phyloP scores from a whole-genome alignment of 1,140 invertebrate species.

The Gryllus bimaculatus region DNA sequence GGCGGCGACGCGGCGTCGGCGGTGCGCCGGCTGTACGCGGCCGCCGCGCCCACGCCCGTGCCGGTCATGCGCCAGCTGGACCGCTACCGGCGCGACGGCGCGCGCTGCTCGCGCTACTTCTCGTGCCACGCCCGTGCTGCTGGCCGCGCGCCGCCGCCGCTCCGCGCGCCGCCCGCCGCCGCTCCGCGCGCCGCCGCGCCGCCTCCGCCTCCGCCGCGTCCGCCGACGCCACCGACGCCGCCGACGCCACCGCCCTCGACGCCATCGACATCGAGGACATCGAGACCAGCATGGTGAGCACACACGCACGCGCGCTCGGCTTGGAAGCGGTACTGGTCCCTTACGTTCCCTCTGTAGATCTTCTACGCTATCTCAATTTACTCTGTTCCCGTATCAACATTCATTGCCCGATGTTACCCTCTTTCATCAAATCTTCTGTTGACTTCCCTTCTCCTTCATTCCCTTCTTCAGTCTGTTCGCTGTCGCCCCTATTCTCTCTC shows the following conservation, averaged over 20 bases:
- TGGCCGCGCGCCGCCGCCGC: conserved; percentile 29
- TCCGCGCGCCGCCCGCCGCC: not conserved
- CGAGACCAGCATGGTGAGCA: conserved; percentile 74
- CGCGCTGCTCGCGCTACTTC: conserved; percentile 47
- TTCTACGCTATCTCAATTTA: too few relatives aligned
- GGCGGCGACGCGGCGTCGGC: conserved; percentile 50
- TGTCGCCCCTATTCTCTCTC: too few relatives aligned
- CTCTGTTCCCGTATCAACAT: too few relatives aligned
- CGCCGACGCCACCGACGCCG: not conserved
- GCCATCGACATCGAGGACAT: conserved; percentile 41
- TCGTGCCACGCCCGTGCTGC: conserved; percentile 70
- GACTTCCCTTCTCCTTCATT: too few relatives aligned
- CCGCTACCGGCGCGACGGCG: conserved; percentile 47
- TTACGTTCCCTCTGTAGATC: too few relatives aligned
- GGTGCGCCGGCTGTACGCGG: conserved; percentile 61
- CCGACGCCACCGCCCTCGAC: not conserved
- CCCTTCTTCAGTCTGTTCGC: too few relatives aligned
- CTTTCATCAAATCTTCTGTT: too few relatives aligned
- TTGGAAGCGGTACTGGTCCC: too few relatives aligned
- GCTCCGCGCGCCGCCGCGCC: not conserved
- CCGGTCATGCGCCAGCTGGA: conserved; percentile 36
- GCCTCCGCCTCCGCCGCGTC: not conserved
- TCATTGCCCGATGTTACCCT: too few relatives aligned
- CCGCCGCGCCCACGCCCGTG: conserved; percentile 47
- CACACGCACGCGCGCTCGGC: conserved; percentile 28